These are phyloP conservation scores for Merodon equestris DNA, from an alignment of 2,888 invertebrate species.

Conservation along the genomic window DNA sequence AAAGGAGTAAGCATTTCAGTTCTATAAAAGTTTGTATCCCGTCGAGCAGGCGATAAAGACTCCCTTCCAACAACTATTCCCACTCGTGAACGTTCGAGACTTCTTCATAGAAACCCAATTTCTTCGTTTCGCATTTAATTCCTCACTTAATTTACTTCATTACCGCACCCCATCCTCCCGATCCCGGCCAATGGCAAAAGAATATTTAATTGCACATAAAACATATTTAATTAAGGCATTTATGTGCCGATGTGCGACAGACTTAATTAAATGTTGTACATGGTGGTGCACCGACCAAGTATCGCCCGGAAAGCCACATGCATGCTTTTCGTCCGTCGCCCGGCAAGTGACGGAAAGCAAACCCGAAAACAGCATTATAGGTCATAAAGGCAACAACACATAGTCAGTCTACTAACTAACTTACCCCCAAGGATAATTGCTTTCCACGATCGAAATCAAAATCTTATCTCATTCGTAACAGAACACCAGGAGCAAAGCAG, in stretches of 20 bases:
- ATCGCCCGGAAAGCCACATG: conserved; percentile 51
- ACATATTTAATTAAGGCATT: conserved; percentile 69
- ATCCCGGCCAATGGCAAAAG: conserved; percentile 45
- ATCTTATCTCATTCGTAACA: conserved; percentile 67
- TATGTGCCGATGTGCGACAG: conserved; percentile 67
- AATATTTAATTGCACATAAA: conserved; percentile 67
- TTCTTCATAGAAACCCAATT: neutral
- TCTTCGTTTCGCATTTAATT: neutral
- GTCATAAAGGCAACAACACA: conserved; percentile 54
- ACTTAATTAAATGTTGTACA: conserved; percentile 68
- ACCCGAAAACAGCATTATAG: conserved; percentile 45
- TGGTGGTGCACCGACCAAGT: conserved; percentile 60
- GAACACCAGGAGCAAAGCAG: conserved; percentile 11
- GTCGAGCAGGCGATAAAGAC: too few species aligned
- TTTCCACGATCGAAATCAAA: conserved; percentile 68
- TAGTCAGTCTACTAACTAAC: conserved; percentile 46
- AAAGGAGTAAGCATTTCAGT: too few species aligned
- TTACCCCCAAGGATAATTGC: conserved; percentile 64
- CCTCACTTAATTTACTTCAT: conserved; percentile 23
- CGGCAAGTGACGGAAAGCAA: conserved; percentile 18
- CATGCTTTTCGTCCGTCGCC: conserved; percentile 50
- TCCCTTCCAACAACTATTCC: too few species aligned
- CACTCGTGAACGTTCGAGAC: too few species aligned
- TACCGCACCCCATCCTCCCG: neutral
- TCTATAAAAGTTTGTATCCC: too few species aligned